phyloP scores from a whole-genome alignment of 1,140 invertebrate genomes.

The Drosophila kohkoa region DNA sequence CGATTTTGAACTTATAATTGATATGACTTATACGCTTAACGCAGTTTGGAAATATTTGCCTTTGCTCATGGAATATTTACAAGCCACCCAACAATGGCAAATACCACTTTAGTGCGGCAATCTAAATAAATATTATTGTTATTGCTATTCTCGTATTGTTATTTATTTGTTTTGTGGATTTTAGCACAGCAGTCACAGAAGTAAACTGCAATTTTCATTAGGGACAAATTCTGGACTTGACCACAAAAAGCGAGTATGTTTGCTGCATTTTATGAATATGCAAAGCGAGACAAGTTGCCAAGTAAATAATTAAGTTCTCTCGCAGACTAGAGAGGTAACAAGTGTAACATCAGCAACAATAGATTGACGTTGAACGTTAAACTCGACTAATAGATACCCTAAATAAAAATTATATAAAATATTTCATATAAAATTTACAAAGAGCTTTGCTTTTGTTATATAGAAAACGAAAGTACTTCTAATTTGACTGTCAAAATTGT shows the following conservation, averaged over 20 bases:
- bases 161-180: slow-evolving; percentile 19
- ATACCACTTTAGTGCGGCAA: slow-evolving; percentile 33
- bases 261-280: slow-evolving; percentile 66
- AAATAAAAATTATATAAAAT: no score
- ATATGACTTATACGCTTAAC: slow-evolving; percentile 28
- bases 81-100: slow-evolving; percentile 15
- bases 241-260: slow-evolving; percentile 33
- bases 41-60: slow-evolving; percentile 34
- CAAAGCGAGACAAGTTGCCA: slow-evolving; percentile 48
- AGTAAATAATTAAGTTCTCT: slow-evolving; percentile 70
- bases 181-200: slow-evolving; percentile 8
- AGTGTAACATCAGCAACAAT: background rate
- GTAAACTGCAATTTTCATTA: slow-evolving; percentile 44
- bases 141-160: slow-evolving; percentile 28
- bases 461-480: no score
- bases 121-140: slow-evolving; percentile 47
- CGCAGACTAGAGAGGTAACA: slow-evolving; percentile 7
- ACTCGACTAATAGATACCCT: no score
- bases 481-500: no score
- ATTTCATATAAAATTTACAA: no score
- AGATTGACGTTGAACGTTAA: background rate
- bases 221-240: slow-evolving; percentile 27
- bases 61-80: slow-evolving; percentile 57
- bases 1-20: slow-evolving; percentile 29
- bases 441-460: no score